Conservation (phyloP, 2,113 vertebrate species). For the Mirza zaza region DNA sequence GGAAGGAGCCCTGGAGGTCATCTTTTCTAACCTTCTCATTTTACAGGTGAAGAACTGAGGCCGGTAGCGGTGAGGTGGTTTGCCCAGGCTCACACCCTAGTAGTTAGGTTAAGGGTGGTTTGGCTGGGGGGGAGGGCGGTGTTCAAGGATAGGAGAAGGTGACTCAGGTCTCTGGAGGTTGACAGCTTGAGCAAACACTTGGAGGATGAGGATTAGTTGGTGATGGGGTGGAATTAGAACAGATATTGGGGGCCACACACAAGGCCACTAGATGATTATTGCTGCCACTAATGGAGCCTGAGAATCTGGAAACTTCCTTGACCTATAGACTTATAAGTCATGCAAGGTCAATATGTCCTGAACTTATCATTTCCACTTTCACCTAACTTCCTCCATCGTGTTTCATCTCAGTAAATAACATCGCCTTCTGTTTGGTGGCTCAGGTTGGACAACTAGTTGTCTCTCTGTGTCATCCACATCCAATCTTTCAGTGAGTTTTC, state of each 20-base stretch:
- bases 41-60: neutral
- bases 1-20: neutral
- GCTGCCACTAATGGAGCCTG: too few relatives aligned
- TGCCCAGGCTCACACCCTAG: neutral
- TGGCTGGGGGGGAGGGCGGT: too few relatives aligned
- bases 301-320: neutral
- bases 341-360: neutral
- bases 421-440: neutral
- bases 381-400: neutral
- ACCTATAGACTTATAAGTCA: neutral
- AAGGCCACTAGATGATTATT: neutral
- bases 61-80: accelerated
- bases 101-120: neutral
- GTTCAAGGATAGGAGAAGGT: neutral
- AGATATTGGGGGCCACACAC: neutral
- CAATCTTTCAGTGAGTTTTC: neutral
- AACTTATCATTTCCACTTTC: neutral
- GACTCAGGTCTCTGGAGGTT: neutral
- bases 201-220: neutral
- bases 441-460: neutral
- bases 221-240: neutral
- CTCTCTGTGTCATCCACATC: neutral
- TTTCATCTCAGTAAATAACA: neutral
- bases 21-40: neutral
- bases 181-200: neutral